Percentiles rank a stretch among this genome's conserved stretches.
These are phyloP conservation scores for Pseudococcus viburni DNA, from an alignment of 2,888 invertebrate species.

Conservation along the genomic window DNA sequence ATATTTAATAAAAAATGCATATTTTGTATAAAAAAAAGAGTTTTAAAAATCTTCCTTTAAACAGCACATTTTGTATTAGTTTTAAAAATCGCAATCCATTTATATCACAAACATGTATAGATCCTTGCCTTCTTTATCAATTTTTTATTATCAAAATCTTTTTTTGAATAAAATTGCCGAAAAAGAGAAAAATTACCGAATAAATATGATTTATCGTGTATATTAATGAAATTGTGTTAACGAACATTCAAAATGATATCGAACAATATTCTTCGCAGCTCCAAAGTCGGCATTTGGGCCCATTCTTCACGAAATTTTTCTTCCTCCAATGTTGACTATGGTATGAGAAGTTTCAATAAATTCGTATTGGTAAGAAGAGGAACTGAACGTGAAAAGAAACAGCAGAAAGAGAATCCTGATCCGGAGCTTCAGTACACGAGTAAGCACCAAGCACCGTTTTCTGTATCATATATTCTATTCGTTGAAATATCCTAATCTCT, in stretches of 20 bases:
- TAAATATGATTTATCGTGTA: not conserved
- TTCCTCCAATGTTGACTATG: constrained; percentile 71
- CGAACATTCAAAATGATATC: not conserved
- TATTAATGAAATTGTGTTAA: not conserved
- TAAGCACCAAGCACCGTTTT: not conserved
- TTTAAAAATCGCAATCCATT: too few species aligned
- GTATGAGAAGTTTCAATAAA: constrained; percentile 88
- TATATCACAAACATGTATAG: too few species aligned
- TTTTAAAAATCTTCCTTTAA: too few species aligned
- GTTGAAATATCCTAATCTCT: not conserved
- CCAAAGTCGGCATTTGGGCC: not conserved
- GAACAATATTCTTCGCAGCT: not conserved
- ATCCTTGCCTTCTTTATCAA: not conserved
- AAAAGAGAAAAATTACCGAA: not conserved
- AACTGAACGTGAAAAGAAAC: constrained; percentile 77
- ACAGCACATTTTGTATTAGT: too few species aligned
- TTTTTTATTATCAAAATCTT: not conserved
- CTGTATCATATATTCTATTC: not conserved
- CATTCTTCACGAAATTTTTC: constrained; percentile 62
- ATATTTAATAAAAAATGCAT: too few species aligned
- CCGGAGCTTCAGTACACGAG: constrained; percentile 69
- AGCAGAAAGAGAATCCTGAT: constrained; percentile 75
- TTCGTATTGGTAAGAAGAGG: constrained; percentile 84
- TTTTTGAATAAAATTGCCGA: not conserved
- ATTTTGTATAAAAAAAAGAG: too few species aligned